These are phyloP conservation scores for Caligus rogercresseyi DNA, from an alignment of 1,140 invertebrate species.

Conservation along the genomic window DNA sequence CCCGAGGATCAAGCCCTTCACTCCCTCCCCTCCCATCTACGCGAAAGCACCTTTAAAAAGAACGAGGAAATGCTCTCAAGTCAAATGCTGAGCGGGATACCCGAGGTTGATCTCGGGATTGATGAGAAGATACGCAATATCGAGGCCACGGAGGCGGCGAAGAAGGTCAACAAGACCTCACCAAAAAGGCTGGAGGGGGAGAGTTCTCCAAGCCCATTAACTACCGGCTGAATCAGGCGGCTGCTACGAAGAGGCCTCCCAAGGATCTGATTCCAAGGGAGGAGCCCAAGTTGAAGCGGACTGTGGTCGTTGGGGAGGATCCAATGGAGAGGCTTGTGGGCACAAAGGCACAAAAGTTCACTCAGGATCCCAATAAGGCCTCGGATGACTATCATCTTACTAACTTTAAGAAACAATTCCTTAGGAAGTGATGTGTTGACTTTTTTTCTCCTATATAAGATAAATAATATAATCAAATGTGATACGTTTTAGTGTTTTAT, in stretches of 20 bases:
- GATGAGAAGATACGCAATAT: constrained; percentile 96
- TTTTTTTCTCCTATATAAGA: no score
- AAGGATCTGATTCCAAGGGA: constrained; percentile 33
- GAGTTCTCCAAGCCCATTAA: background rate
- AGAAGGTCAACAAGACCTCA: constrained; percentile 44
- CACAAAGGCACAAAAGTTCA: constrained; percentile 30
- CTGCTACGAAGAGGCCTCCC: constrained; percentile 23
- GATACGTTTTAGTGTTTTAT: no score
- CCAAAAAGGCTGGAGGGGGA: background rate
- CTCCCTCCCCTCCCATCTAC: constrained; percentile 22
- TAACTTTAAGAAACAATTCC: constrained; percentile 87
- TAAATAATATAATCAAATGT: no score
- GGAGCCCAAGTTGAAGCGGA: constrained; percentile 35
- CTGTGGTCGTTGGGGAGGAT: constrained; percentile 35
- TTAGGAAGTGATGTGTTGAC: constrained; percentile 65
- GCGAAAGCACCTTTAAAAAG: constrained; percentile 53
- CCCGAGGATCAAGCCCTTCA: constrained; percentile 63
- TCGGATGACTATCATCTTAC: constrained; percentile 95
- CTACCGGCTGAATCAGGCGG: background rate
- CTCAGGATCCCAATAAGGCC: constrained; percentile 58
- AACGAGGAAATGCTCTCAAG: constrained; percentile 98
- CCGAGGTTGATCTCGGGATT: constrained; percentile 97
- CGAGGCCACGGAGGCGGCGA: constrained; percentile 92
- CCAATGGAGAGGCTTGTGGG: constrained; percentile 41
- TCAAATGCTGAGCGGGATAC: constrained; percentile 98